Evolutionary conservation across 2,113 vertebrate genomes (phyloP).

Genomic region (Rutilus rutilus): DNA sequence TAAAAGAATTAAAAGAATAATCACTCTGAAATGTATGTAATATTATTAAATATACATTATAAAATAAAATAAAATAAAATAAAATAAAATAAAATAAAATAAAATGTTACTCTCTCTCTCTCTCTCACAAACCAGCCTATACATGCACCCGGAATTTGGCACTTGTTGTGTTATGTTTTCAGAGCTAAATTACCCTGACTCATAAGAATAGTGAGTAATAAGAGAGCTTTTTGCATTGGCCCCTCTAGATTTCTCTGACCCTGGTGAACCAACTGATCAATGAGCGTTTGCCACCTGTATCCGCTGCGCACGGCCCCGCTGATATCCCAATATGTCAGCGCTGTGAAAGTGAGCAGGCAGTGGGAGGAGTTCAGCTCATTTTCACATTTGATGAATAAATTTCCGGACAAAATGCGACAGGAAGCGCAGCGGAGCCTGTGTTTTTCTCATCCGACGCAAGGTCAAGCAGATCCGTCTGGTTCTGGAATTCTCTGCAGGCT

Average conservation of each 20-base stretch:
- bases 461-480: slow-evolving; percentile 51
- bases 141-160: background rate
- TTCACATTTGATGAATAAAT: slow-evolving; percentile 51
- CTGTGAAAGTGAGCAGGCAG: slow-evolving; percentile 32
- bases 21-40: background rate
- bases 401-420: slow-evolving; percentile 39
- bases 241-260: slow-evolving; percentile 51
- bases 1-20: background rate
- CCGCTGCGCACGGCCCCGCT: background rate
- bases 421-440: slow-evolving; percentile 26
- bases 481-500: slow-evolving; percentile 40
- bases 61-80: background rate
- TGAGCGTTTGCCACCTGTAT: slow-evolving; percentile 15
- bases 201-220: slow-evolving; percentile 48
- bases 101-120: background rate
- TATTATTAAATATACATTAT: background rate
- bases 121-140: background rate
- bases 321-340: slow-evolving; percentile 30
- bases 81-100: background rate
- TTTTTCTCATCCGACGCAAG: slow-evolving; percentile 54
- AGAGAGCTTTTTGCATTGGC: slow-evolving; percentile 40
- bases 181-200: slow-evolving; percentile 23
- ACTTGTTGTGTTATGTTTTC: slow-evolving; percentile 17
- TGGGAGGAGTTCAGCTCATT: slow-evolving; percentile 47
- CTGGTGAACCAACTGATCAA: slow-evolving; percentile 42